phyloP scores from a whole-genome alignment of 2,113 vertebrate genomes.

The Coregonus clupeaformis region DNA sequence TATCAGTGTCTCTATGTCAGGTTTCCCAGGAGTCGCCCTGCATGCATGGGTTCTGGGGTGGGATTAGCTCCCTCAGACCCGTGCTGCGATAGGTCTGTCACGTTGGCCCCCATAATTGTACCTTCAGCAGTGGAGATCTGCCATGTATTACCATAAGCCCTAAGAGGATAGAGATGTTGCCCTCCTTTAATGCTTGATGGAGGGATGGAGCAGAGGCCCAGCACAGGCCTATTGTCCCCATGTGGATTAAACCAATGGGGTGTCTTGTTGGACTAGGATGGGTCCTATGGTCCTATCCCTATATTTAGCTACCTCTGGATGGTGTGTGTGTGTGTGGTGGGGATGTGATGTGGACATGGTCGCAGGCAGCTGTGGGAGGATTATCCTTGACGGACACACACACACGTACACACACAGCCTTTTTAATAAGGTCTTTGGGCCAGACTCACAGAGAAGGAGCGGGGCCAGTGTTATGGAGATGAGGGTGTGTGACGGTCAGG shows the following conservation, averaged over 20 bases:
- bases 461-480: slow-evolving; percentile 74
- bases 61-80: slow-evolving; percentile 17
- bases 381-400: slow-evolving; percentile 47
- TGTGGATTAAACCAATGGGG: slow-evolving; percentile 48
- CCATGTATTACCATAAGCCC: slow-evolving; percentile 30
- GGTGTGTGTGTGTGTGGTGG: not conserved
- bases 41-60: not conserved
- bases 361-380: slow-evolving; percentile 60
- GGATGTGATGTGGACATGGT: slow-evolving; percentile 30
- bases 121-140: slow-evolving; percentile 22
- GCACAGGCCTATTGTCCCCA: slow-evolving; percentile 30
- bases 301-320: slow-evolving; percentile 3
- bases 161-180: slow-evolving; percentile 53
- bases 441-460: slow-evolving; percentile 44
- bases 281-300: slow-evolving; percentile 11
- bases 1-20: no score
- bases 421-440: slow-evolving; percentile 48
- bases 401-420: slow-evolving; percentile 33
- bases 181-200: slow-evolving; percentile 23
- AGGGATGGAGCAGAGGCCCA: slow-evolving; percentile 6
- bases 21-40: no score
- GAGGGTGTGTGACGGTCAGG: slow-evolving; percentile 66
- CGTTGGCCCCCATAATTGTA: slow-evolving; percentile 15
- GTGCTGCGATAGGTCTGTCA: slow-evolving; percentile 17
- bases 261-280: slow-evolving; percentile 41